Evolutionary conservation across 2,113 vertebrate species (phyloP), one percentile per base, ranked within the genome.

Genomic region (Galbula dea): DNA sequence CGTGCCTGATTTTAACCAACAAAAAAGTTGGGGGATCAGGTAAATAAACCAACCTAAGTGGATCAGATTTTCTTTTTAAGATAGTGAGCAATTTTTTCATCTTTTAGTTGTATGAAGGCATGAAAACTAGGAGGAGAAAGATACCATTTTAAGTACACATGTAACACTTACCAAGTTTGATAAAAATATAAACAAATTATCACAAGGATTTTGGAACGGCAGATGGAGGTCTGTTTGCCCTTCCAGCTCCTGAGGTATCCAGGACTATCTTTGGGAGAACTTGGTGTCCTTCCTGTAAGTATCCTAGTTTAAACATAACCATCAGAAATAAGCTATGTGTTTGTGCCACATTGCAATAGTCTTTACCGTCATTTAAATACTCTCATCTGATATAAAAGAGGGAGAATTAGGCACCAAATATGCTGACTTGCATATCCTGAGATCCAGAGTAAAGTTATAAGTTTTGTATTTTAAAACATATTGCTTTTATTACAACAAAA

Each of bases 251-350:
- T 0, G 0, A 74, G 39, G 55, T 88, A 86, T 7, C 54, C 61
- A 75, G 76, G 57, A 88, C 71, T 86, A 57, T 92, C 27, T 86
- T 26, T 41, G 52, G 59, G 61, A 93, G 65, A 86, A 81, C 55
- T 80, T 62, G 7, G 22, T 94, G 55, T 88, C 73, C 68, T 88
- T 91, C 65, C 48, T 81, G 32, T 52, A 57, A 36, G 3, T 32
- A 37, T 15, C 66, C 8, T 20, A 37, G 29, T 74, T 66, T 86
- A 75, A 72, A 45, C 57, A 73, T 81, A 48, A 29, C 39, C 45
- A 19, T 63, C 26, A n/a, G 41, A 73, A 96, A 68, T 63, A 81
- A 73, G 22, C 24, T n/a, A 1, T 27, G 11, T 52, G 22, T 76
- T 81, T 67, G 17, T 84, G 34, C 68, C 71, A 36, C 1, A 1